Base-by-base conservation (phyloP, 2,797 vertebrate genomes). In the Numenius phaeopus region DNA sequence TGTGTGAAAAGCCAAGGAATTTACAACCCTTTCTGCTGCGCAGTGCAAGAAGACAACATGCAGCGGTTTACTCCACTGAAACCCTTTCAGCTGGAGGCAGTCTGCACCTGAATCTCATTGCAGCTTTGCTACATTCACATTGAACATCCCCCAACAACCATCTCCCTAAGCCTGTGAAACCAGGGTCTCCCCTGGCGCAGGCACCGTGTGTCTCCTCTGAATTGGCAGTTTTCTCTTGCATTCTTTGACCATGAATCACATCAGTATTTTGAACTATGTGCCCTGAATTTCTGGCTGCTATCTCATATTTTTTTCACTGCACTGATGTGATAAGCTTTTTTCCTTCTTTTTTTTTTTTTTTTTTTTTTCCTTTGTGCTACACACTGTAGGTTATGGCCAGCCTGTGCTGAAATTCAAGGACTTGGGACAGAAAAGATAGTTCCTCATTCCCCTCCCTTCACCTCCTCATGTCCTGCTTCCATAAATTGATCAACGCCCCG, bases 191-290 rank as follows among this genome's bases (percentile, higher is more conserved):
- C 20, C 10, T 1, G 0, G 4, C 30, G n/a, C 23, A 30, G 3
- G 2, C 5, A 14, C 22, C 2, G 1, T 3, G 17, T 0, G 1
- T 27, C 50, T 54, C 23, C 55, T 73, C n/a, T 50, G 55, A 57
- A 30, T 40, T 0, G 1, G 15, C 1, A 0, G 13, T 22, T 83
- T n/a, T 57, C 26, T 44, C 19, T 82, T 14, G 12, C 7, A 1
- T 44, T 47, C 58, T 55, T 84, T 29, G 8, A 14, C 27, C 11
- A 11, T 26, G 29, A 76, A 27, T 32, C 23, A 54, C 26, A 39
- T 2, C 0, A 0, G 19, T 42, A 32, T 46, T 58, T 84, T 94
- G 46, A 66, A 62, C 7, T 17, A 19, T 1, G 5, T 44, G 24
- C 40, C 59, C 49, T 54, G n/a, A 54, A 69, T 57, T 72, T 84